Percentiles rank a stretch among this genome's conserved stretches.
Evolutionary conservation across 2,797 vertebrate genomes (phyloP).

Genomic region (Epinephelus awoara): DNA sequence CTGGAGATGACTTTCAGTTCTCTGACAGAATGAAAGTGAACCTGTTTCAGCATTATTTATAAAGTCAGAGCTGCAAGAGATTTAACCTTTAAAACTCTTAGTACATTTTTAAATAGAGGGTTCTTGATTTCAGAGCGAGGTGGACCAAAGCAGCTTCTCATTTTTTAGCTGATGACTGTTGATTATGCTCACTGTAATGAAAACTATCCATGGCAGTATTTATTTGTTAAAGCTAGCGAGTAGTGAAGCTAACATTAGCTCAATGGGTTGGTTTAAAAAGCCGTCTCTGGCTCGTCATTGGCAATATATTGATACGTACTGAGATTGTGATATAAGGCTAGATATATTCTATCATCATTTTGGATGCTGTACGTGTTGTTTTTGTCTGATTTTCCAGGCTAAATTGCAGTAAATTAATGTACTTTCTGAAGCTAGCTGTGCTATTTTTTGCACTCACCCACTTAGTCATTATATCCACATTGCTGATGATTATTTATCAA

Average conservation of each 20-base stretch:
- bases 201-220: not conserved
- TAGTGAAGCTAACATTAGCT: not conserved
- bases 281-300: not conserved
- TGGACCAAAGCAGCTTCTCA: not conserved
- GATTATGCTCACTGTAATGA: not conserved
- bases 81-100: not conserved
- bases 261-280: not conserved
- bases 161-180: not conserved
- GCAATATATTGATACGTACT: too few species aligned
- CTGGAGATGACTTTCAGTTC: slow-evolving; percentile 12
- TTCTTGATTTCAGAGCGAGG: not conserved
- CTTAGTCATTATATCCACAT: too few species aligned
- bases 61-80: not conserved
- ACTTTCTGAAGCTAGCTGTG: too few species aligned
- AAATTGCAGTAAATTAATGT: too few species aligned
- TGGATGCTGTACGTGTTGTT: too few species aligned
- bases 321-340: too few species aligned
- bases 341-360: too few species aligned
- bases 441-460: too few species aligned
- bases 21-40: slow-evolving; percentile 11
- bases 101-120: not conserved
- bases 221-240: not conserved
- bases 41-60: not conserved
- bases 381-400: too few species aligned
- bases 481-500: too few species aligned